Conservation (phyloP, 1,140 invertebrate species). For the Cotesia chilonis region DNA sequence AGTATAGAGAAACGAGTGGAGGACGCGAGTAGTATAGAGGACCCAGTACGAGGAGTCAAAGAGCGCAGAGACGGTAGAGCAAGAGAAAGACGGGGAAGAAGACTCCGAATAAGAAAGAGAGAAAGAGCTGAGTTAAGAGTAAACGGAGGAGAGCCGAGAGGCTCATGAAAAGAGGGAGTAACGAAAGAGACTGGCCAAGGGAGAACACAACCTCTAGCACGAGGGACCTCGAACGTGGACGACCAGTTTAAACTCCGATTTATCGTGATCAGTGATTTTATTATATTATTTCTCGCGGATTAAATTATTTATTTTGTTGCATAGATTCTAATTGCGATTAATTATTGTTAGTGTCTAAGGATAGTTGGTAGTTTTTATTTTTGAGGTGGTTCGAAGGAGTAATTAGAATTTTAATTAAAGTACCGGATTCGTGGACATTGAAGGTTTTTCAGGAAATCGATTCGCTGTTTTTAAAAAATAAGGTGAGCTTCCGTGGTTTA, state of each 20-base stretch:
- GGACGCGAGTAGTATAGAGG: conserved; percentile 10
- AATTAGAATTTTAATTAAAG: too few species aligned
- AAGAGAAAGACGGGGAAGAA: conserved; percentile 20
- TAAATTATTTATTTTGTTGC: too few species aligned
- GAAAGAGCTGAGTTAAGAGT: conserved; percentile 31
- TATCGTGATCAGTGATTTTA: conserved; percentile 1
- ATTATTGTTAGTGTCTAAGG: too few species aligned
- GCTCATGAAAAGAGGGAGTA: conserved; percentile 12
- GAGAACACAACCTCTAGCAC: conserved; percentile 6
- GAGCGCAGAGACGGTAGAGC: conserved; percentile 23
- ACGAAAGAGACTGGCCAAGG: not conserved
- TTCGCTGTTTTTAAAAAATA: too few species aligned
- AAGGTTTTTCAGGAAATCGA: too few species aligned
- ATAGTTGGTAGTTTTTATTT: too few species aligned
- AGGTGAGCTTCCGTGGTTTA: too few species aligned
- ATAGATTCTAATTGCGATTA: too few species aligned
- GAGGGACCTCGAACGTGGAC: conserved; percentile 15
- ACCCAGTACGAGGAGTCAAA: conserved; percentile 1
- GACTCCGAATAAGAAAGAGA: conserved; percentile 4
- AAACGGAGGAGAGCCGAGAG: conserved; percentile 30
- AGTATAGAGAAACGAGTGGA: not conserved
- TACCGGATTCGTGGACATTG: too few species aligned
- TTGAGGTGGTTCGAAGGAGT: too few species aligned
- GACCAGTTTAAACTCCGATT: conserved; percentile 7
- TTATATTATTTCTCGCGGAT: too few species aligned